These are phyloP conservation scores for Cercopithecus hamlyni DNA, from an alignment of 2,797 vertebrate species.

Conservation along the genomic window DNA sequence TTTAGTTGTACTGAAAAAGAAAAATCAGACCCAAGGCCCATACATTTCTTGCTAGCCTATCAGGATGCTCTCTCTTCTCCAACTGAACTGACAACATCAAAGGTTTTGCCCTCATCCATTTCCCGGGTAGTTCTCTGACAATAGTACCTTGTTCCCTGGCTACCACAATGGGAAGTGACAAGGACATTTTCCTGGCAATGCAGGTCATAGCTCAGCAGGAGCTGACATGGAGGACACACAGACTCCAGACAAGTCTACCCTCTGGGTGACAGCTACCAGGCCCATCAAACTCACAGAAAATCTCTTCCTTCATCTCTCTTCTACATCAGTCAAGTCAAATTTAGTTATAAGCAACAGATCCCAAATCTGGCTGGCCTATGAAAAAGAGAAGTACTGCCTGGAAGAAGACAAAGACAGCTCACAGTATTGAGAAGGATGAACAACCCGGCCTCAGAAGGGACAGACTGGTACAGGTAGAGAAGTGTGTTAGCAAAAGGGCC, in stretches of 20 bases:
- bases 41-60: not conserved
- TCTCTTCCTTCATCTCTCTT: not conserved
- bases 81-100: conserved; percentile 39
- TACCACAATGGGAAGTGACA: conserved; percentile 70
- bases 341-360: not conserved
- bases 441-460: not conserved
- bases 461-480: fast-evolving
- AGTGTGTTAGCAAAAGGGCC: not conserved
- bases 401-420: not conserved
- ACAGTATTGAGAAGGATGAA: fast-evolving
- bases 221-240: conserved; percentile 44
- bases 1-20: not conserved
- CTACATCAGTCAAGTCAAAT: not conserved
- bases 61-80: not conserved
- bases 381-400: not conserved
- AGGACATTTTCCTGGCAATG: conserved; percentile 63
- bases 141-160: conserved; percentile 65
- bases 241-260: conserved; percentile 53
- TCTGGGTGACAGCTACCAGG: not conserved
- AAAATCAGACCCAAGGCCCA: not conserved
- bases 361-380: not conserved
- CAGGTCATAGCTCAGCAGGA: conserved; percentile 65
- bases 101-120: conserved; percentile 63
- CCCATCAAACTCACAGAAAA: not conserved
- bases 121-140: conserved; percentile 72